A percentile compares a stretch with the other conserved stretches of the same genome.
Conservation (phyloP, 2,113 vertebrate genomes). For the Gadus chalcogrammus region DNA sequence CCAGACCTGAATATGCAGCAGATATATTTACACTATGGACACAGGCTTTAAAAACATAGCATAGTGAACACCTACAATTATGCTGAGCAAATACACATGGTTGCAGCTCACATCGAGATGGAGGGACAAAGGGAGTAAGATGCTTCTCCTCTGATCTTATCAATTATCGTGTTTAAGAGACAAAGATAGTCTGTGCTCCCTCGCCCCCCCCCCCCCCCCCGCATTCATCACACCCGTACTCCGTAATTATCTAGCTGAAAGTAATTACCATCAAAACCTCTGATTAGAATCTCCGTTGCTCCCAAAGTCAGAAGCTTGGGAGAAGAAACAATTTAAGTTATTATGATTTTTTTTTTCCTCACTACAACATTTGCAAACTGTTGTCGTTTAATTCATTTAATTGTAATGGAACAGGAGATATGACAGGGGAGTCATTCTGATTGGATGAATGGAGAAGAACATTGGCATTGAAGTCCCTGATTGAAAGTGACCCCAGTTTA, state of each 20-base stretch:
- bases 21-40: not conserved
- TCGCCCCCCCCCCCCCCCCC: no score
- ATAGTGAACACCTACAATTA: no score
- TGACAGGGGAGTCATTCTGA: slow-evolving; percentile 40
- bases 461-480: slow-evolving; percentile 40
- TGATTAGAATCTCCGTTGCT: slow-evolving; percentile 57
- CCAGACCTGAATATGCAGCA: not conserved
- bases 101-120: slow-evolving; percentile 20
- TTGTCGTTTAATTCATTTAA: slow-evolving; percentile 32
- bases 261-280: slow-evolving; percentile 62
- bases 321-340: slow-evolving; percentile 6
- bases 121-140: not conserved
- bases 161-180: slow-evolving; percentile 39
- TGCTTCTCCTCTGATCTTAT: slow-evolving; percentile 20
- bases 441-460: slow-evolving; percentile 42
- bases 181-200: slow-evolving; percentile 1
- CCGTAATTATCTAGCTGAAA: slow-evolving; percentile 60
- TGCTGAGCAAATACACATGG: not conserved
- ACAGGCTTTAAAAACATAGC: not conserved
- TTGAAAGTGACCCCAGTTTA: slow-evolving; percentile 67
- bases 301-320: slow-evolving; percentile 52
- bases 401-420: slow-evolving; percentile 54
- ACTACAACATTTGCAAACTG: slow-evolving; percentile 19
- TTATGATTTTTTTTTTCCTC: not conserved
- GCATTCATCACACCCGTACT: slow-evolving; percentile 54